Conservation (phyloP, 2,113 vertebrate species). For the Cinclus cinclus region DNA sequence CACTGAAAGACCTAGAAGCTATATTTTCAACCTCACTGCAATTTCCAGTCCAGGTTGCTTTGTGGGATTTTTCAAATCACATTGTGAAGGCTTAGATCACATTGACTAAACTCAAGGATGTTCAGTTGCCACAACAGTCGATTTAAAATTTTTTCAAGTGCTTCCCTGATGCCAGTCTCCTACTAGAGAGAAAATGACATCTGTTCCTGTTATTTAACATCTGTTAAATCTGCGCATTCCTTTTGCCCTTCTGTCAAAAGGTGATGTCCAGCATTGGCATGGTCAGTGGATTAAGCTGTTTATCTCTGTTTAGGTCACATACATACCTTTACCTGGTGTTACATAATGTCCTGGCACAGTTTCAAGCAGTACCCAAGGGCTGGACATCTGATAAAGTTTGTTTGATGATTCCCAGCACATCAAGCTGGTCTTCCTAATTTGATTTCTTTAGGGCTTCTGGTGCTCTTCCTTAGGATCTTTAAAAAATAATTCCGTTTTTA, state of each 20-base stretch:
- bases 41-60: conserved; percentile 39
- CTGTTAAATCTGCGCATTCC: not conserved
- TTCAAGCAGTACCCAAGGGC: not conserved
- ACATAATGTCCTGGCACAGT: not conserved
- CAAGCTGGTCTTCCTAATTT: conserved; percentile 14
- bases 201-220: not conserved
- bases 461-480: conserved; percentile 20
- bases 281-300: not conserved
- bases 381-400: not conserved
- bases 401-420: not conserved
- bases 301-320: not conserved
- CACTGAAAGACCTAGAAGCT: conserved; percentile 36
- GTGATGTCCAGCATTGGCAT: not conserved
- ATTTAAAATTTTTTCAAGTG: conserved; percentile 34
- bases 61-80: conserved; percentile 42
- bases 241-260: not conserved
- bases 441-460: conserved; percentile 18
- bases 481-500: not conserved
- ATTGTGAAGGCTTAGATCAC: conserved; percentile 24
- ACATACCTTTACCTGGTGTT: not conserved
- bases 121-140: conserved; percentile 29
- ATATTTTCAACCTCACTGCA: conserved; percentile 16
- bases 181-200: conserved; percentile 6
- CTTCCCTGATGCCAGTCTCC: not conserved
- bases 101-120: conserved; percentile 28